Evolutionary conservation across 2,888 invertebrate species (phyloP), one percentile per base, ranked within the genome.

Genomic region (Antitype chi): DNA sequence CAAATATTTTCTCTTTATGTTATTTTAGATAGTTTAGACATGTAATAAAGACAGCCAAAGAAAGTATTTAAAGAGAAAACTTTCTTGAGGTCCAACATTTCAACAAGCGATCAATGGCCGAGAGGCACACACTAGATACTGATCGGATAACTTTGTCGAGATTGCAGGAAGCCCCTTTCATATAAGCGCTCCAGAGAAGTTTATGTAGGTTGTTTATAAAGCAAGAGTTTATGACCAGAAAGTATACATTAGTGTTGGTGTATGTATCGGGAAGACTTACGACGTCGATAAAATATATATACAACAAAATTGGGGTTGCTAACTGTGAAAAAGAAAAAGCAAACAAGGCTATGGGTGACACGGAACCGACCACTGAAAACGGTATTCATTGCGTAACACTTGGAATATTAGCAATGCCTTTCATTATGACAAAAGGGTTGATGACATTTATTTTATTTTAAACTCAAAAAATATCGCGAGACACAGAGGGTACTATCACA

Each of bases 81-180:
- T 64, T 52, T 52, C 38, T 43, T 23, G 0, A 64, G 17, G 43
- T 43, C 52, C 62, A 32, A 32, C 47, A 62, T 47, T 47, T 62
- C 47, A 78, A 25, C 69, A 63, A 60, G 32, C 49, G 57, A 80
- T 59, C 63, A 80, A 64, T 52, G 23, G 25, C 7, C 8, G 25
- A 57, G 52, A 57, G 60, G 9, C 53, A 53, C 66, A 74, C 70
- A 70, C 57, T 47, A 55, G 67, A 66, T 47, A 52, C 63, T 68
- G 67, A 68, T 69, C 71, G 68, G 63, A 81, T 81, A 74, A 74
- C 66, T 73, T 82, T 15, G 52, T 28, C 49, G 64, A 67, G 66
- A 67, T 73, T 70, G 52, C 66, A 70, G 66, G 60, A 81, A 73
- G 55, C 23, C 55, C 55, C 43, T 64, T 72, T 77, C 52, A 52